Conservation (phyloP, 2,113 vertebrate genomes). For the Xiphophorus hellerii region DNA sequence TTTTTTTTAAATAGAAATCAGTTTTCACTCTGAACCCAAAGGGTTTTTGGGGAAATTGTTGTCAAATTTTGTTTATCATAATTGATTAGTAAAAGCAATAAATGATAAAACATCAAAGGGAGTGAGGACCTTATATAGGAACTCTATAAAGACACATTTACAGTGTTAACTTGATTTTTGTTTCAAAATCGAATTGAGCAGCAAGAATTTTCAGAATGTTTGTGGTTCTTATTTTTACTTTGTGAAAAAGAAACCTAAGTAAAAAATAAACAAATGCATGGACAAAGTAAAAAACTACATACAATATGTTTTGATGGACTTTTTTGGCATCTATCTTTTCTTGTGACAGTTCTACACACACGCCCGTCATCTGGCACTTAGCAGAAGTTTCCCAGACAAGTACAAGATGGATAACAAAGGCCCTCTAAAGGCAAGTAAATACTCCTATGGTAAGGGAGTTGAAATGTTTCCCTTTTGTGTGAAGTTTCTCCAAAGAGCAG, state of each 20-base stretch:
- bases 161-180: not conserved
- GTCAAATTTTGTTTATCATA: no score
- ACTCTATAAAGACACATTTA: no score
- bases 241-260: not conserved
- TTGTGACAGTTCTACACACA: slow-evolving; percentile 89
- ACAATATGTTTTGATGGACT: not conserved
- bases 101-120: no score
- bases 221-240: not conserved
- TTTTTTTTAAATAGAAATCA: no score
- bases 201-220: not conserved
- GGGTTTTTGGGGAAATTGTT: no score
- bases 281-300: not conserved
- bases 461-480: no score
- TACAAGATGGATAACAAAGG: slow-evolving; percentile 85
- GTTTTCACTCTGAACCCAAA: no score
- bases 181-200: not conserved
- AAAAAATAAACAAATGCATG: not conserved
- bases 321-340: not conserved
- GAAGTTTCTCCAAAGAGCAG: no score
- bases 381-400: slow-evolving; percentile 92
- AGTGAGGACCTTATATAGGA: no score
- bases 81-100: no score
- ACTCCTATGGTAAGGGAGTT: no score
- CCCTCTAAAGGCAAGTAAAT: slow-evolving; percentile 82
- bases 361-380: slow-evolving; percentile 89